phyloP scores from a whole-genome alignment of 2,888 invertebrate species.

The Torymus aiolomorphi region DNA sequence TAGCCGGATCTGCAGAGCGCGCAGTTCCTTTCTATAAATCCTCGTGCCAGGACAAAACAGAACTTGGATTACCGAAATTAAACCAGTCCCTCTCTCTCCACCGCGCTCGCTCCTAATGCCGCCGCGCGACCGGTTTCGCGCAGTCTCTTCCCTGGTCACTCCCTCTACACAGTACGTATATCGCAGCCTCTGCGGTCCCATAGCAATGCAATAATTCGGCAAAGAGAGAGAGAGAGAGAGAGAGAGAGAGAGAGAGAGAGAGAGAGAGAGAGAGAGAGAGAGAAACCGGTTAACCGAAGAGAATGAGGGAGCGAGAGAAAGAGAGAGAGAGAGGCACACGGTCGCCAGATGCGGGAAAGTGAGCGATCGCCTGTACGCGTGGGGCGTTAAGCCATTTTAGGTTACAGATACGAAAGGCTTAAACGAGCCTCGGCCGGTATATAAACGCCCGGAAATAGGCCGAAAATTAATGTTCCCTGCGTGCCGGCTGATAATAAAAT shows the following conservation, averaged over 20 bases:
- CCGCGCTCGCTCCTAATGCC: slow-evolving; percentile 38
- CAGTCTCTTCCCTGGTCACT: slow-evolving; percentile 10
- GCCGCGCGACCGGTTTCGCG: not conserved
- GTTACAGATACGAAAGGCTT: not conserved
- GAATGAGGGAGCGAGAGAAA: slow-evolving; percentile 24
- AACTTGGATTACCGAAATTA: slow-evolving; percentile 60
- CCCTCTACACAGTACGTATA: not conserved
- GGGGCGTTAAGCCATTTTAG: slow-evolving; percentile 32
- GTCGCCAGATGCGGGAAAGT: slow-evolving; percentile 33
- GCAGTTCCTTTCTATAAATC: slow-evolving; percentile 31
- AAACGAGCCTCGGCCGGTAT: not conserved
- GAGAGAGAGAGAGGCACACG: not conserved
- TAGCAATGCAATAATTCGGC: slow-evolving; percentile 16
- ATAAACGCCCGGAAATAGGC: slow-evolving; percentile 36
- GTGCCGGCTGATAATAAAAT: slow-evolving; percentile 35
- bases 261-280: slow-evolving; percentile 9
- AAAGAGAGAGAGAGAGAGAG: slow-evolving; percentile 40
- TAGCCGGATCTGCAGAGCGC: not conserved
- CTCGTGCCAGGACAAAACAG: slow-evolving; percentile 35
- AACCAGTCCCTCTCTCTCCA: slow-evolving; percentile 46
- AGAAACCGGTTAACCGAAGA: slow-evolving; percentile 35
- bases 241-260: slow-evolving; percentile 37
- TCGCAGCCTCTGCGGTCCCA: not conserved
- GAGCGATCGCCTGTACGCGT: not conserved
- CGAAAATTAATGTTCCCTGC: slow-evolving; percentile 38